Evolutionary conservation across 1,140 invertebrate species (phyloP), one percentile per base, ranked within the genome.

Genomic region (Pachypsylla venusta): DNA sequence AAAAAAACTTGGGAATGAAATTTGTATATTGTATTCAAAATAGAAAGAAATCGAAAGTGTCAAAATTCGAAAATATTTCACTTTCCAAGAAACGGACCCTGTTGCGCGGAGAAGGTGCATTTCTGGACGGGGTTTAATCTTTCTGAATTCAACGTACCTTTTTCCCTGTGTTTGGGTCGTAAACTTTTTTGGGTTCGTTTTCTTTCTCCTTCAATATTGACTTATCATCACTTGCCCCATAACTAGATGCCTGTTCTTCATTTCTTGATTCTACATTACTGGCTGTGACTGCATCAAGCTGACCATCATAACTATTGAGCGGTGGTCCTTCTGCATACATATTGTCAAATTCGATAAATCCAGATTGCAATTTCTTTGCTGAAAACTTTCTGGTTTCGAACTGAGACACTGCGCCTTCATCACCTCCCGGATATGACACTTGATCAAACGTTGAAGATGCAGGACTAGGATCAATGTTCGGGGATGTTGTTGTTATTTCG

Each of bases 281-380:
- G 42, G 42, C 7, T 19, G 16, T 48, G 42, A 19, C n/a, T 35
- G 42, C 5, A 22, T 48, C 42, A 19, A 48, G 42, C 22, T 48
- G 42, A 19, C n/a, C 16, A 48, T 48, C 42, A n/a, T 10, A 48
- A n/a, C n/a, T 48, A n/a, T n/a, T 5, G 16, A n/a, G 4, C 22
- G 22, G n/a, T 19, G 42, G 42, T n/a, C 7, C 5, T n/a, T 48
- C 42, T 10, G 16, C n/a, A 10, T 48, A 22, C 16, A 22, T 48
- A 22, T 48, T 48, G 16, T 48, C 42, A 48, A 22, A 48, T 48
- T 48, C 42, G 22, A n/a, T 22, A n/a, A 48, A 48, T 48, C 42
- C 42, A 5, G 42, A 48, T n/a, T 48, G 42, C 4, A 48, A n/a
- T 19, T 48, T 48, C 22, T 48, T 48, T 3, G 42, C 16, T 48